A percentile compares a stretch with the other conserved stretches of the same genome.
These are phyloP conservation scores for Actinemys pallida DNA, from an alignment of 2,113 vertebrate species.

Conservation along the genomic window DNA sequence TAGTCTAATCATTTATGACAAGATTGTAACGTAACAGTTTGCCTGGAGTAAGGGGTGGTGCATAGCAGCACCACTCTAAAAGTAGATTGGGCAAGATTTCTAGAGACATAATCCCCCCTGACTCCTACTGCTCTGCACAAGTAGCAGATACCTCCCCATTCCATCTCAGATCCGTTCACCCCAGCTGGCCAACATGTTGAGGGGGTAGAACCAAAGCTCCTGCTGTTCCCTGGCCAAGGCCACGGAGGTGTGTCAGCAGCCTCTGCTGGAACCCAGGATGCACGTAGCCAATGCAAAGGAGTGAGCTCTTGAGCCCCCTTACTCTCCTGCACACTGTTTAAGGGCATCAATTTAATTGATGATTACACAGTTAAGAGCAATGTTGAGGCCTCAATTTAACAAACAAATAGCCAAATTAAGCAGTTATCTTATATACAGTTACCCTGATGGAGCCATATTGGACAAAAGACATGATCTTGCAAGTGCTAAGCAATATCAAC, in stretches of 20 bases:
- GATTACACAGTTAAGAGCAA: background rate
- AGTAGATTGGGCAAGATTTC: background rate
- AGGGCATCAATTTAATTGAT: background rate
- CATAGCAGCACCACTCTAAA: slow-evolving; percentile 19
- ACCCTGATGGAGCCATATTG: background rate
- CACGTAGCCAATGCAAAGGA: slow-evolving; percentile 11
- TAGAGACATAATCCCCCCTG: slow-evolving; percentile 30
- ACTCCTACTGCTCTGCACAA: slow-evolving; percentile 8
- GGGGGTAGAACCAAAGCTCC: slow-evolving; percentile 43
- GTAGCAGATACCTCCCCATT: slow-evolving; percentile 30
- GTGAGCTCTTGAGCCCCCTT: slow-evolving; percentile 2
- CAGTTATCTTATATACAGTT: background rate
- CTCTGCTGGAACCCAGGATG: slow-evolving; percentile 3
- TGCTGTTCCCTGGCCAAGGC: slow-evolving; percentile 32
- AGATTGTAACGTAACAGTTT: slow-evolving; percentile 49
- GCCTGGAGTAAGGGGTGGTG: slow-evolving; percentile 53
- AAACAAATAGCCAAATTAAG: background rate
- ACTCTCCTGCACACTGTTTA: background rate
- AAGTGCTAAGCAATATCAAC: background rate
- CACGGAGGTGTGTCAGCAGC: background rate
- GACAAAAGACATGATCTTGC: background rate
- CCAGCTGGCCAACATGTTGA: slow-evolving; percentile 14
- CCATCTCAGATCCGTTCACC: slow-evolving; percentile 50
- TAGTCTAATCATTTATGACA: slow-evolving; percentile 58
- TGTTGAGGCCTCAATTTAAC: background rate